A percentile compares a stretch with the other conserved stretches of the same genome.
Evolutionary conservation across 2,113 vertebrate genomes (phyloP).

Genomic region (Speoplatyrhinus poulsoni): DNA sequence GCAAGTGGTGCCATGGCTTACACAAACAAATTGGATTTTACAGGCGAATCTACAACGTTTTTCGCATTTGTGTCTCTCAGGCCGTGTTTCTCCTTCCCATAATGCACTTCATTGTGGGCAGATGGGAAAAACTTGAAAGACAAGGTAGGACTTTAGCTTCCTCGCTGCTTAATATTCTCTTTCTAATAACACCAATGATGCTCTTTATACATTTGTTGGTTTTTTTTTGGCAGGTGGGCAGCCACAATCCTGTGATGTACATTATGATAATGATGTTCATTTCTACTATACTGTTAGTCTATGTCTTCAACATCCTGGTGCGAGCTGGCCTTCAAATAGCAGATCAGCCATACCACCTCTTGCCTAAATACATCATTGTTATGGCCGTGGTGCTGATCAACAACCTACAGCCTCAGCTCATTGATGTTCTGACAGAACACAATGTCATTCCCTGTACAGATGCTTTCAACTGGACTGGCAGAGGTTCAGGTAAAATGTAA

Average conservation of each 20-base stretch:
- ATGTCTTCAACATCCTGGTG: conserved; percentile 6
- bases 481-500: neutral
- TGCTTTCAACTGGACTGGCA: neutral
- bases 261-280: neutral
- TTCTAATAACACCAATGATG: neutral
- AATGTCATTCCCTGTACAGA: conserved; percentile 1
- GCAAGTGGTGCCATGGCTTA: neutral
- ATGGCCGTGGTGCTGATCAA: neutral
- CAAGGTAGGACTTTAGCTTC: neutral
- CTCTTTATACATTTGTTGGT: neutral
- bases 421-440: conserved; percentile 3
- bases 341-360: neutral
- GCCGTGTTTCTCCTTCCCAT: conserved; percentile 3
- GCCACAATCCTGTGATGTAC: neutral
- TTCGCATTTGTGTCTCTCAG: conserved; percentile 1
- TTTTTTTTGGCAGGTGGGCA: neutral
- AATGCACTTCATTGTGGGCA: conserved; percentile 1
- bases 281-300: conserved; percentile 4
- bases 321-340: neutral
- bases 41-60: conserved; percentile 7
- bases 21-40: neutral
- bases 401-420: conserved; percentile 3
- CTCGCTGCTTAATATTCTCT: neutral
- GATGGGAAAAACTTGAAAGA: conserved; percentile 4
- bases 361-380: conserved; percentile 4